These are phyloP conservation scores for Phyllotis vaccarum DNA, from an alignment of 2,797 vertebrate species.

Conservation along the genomic window DNA sequence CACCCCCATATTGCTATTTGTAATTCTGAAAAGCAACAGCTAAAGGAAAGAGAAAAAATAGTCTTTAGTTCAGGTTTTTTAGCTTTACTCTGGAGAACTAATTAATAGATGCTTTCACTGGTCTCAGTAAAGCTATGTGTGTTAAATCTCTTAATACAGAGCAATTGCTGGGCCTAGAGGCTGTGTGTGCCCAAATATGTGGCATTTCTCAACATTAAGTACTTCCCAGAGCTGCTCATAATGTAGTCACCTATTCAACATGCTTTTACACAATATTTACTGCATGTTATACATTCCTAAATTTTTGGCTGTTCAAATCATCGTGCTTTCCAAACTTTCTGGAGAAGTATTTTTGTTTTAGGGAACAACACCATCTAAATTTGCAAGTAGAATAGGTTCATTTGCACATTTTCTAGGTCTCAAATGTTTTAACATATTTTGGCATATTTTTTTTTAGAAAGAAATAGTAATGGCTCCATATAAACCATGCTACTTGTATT, in stretches of 20 bases:
- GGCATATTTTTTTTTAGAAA: neutral
- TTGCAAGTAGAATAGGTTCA: neutral
- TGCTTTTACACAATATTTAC: slow-evolving; percentile 8
- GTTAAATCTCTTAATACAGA: slow-evolving; percentile 37
- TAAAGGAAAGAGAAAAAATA: slow-evolving; percentile 5
- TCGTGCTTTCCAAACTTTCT: neutral
- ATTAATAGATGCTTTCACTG: slow-evolving; percentile 32
- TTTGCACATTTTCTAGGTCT: neutral
- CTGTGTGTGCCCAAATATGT: neutral
- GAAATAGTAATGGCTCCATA: neutral
- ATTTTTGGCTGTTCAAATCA: neutral
- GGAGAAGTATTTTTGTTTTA: neutral
- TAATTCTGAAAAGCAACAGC: slow-evolving; percentile 46
- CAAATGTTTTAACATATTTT: neutral
- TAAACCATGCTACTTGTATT: slow-evolving; percentile 1
- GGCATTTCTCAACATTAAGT: neutral
- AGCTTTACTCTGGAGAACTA: slow-evolving; percentile 47
- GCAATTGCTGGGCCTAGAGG: neutral
- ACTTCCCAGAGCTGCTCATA: neutral
- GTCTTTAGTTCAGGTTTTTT: neutral
- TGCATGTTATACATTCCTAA: neutral
- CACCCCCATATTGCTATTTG: neutral
- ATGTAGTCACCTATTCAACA: neutral
- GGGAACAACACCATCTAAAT: neutral
- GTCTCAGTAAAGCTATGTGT: neutral